Evolutionary conservation across 2,888 invertebrate genomes (phyloP).

Genomic region (Drosophila seclusa): DNA sequence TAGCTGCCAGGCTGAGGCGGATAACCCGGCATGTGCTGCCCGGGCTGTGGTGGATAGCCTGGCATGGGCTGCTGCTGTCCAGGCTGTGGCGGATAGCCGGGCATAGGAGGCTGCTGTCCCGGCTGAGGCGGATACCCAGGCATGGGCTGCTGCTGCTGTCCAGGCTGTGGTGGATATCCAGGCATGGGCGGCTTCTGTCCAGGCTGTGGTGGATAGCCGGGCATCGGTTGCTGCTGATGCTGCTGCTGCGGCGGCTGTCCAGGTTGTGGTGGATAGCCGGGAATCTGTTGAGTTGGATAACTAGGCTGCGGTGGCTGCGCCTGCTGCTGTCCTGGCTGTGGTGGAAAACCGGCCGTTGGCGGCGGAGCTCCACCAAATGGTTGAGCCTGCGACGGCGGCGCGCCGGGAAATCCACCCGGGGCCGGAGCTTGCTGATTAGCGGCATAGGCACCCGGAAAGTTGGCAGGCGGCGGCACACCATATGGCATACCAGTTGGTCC

Average conservation of each 20-base stretch:
- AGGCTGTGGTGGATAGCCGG: slow-evolving; percentile 63
- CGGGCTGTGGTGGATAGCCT: slow-evolving; percentile 70
- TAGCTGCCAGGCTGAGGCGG: slow-evolving; percentile 73
- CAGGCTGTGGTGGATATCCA: slow-evolving; percentile 42
- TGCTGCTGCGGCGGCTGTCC: slow-evolving; percentile 47
- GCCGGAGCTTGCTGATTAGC: slow-evolving; percentile 32
- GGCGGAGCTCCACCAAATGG: slow-evolving; percentile 45
- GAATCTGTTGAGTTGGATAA: slow-evolving; percentile 63
- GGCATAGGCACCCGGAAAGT: slow-evolving; percentile 37
- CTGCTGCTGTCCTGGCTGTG: slow-evolving; percentile 65
- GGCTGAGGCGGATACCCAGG: slow-evolving; percentile 64
- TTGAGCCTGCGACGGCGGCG: slow-evolving; percentile 30
- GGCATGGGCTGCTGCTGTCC: slow-evolving; percentile 49
- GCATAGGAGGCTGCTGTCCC: slow-evolving; percentile 40
- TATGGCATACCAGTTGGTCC: slow-evolving; percentile 48
- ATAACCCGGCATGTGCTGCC: slow-evolving; percentile 64
- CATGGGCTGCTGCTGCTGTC: slow-evolving; percentile 6
- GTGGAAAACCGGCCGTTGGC: slow-evolving; percentile 39
- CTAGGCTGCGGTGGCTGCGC: slow-evolving; percentile 19
- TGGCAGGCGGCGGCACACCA: slow-evolving; percentile 50
- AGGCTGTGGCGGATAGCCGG: slow-evolving; percentile 2
- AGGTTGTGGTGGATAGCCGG: slow-evolving; percentile 67
- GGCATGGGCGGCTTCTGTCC: slow-evolving; percentile 47
- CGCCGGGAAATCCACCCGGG: slow-evolving; percentile 31
- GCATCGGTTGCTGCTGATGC: slow-evolving; percentile 37